A percentile compares a stretch with the other conserved stretches of the same genome.
Conservation (phyloP, 2,888 invertebrate species). For the Pseudanteris insignis region DNA sequence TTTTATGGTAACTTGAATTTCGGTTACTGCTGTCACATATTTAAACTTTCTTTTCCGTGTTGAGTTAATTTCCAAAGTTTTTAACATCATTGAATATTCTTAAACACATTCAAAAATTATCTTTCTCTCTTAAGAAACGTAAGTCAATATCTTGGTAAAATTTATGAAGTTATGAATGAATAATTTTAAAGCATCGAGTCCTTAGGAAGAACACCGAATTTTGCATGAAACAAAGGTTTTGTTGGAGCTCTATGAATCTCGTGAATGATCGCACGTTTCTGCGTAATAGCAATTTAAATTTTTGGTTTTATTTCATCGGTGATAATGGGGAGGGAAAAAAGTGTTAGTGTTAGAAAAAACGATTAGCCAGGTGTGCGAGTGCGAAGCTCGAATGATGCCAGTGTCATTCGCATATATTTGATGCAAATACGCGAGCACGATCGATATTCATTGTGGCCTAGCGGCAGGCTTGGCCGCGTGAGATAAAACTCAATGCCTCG, state of each 20-base stretch:
- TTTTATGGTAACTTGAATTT: too few relatives aligned
- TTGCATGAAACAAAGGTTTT: neutral
- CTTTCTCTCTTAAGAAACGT: too few relatives aligned
- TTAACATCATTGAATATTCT: too few relatives aligned
- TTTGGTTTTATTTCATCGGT: constrained; percentile 7
- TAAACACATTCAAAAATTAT: too few relatives aligned
- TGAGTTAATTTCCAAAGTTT: too few relatives aligned
- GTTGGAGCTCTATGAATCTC: neutral
- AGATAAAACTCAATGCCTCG: constrained; percentile 48
- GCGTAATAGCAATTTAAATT: constrained; percentile 32
- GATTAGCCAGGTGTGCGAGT: constrained; percentile 27
- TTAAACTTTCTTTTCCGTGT: too few relatives aligned
- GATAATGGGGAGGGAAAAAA: constrained; percentile 1
- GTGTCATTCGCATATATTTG: constrained; percentile 37
- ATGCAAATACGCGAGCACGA: constrained; percentile 41
- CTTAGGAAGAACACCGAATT: too few relatives aligned
- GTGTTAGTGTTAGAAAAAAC: constrained; percentile 5
- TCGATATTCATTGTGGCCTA: constrained; percentile 38
- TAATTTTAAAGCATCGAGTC: too few relatives aligned
- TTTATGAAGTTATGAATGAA: too few relatives aligned
- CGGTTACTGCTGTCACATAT: too few relatives aligned
- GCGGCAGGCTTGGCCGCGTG: constrained; percentile 36
- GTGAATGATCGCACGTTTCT: constrained; percentile 9
- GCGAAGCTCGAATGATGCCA: constrained; percentile 38
- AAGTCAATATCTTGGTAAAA: too few relatives aligned